phyloP scores from a whole-genome alignment of 2,888 invertebrate species.

The Hypercompe scribonia region DNA sequence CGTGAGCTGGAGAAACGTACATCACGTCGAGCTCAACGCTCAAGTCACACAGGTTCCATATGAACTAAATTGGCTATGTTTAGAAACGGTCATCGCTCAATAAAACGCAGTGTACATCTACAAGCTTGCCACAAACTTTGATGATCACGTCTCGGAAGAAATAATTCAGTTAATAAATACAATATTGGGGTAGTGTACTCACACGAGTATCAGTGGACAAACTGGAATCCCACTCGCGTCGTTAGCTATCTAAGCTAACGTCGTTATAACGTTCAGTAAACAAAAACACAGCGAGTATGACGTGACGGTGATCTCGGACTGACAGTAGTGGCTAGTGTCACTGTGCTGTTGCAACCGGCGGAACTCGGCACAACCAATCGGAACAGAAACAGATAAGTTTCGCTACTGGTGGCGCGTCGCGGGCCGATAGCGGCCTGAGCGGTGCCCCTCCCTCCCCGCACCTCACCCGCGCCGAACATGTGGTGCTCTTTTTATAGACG shows the following conservation, averaged over 20 bases:
- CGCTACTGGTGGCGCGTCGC: neutral
- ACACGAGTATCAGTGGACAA: neutral
- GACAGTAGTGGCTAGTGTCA: neutral
- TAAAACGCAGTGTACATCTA: neutral
- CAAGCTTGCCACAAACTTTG: neutral
- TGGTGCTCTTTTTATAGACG: neutral
- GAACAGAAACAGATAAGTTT: neutral
- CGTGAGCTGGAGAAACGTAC: too few species aligned
- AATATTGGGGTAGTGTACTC: neutral
- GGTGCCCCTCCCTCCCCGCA: too few species aligned
- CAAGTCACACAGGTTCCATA: too few species aligned
- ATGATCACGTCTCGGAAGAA: neutral
- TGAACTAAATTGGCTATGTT: neutral
- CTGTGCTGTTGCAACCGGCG: neutral
- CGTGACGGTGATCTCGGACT: neutral
- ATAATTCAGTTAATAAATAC: neutral
- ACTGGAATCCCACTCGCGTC: neutral
- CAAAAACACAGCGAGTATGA: neutral
- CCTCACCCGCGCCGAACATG: neutral
- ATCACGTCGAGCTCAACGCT: too few species aligned
- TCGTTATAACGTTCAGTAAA: neutral
- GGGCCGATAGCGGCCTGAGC: neutral
- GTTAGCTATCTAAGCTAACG: too few species aligned
- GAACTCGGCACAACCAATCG: neutral
- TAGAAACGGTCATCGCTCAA: neutral